Base-by-base conservation (phyloP, 1,140 invertebrate species). In the Drosophila biarmipes region DNA sequence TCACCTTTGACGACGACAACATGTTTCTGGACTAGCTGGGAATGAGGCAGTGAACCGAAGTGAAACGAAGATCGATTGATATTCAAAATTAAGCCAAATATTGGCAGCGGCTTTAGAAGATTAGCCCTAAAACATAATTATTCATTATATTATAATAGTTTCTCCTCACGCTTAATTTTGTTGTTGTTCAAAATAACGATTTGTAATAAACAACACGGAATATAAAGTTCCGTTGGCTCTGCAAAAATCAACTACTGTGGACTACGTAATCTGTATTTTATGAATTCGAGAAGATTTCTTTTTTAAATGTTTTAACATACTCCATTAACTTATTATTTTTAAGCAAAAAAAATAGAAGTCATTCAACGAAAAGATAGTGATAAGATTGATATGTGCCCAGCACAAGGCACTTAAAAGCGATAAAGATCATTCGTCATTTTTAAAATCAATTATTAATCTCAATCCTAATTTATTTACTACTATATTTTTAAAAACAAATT, bases 1-100 rank as follows among this genome's bases (percentile, higher is more conserved):
- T 91, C 34, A 91, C 84, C 45, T 91, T 91, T 68, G 90, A 91
- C 29, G 87, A 90, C 51, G 86, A 90, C 64, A 89, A 89, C 81
- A 90, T 91, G 68, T 84, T 80, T 77, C 73, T 91, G 69, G 90
- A 91, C 71, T 91, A 91, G 29, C 42, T 49, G 49, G 21, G 8
- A 59, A 31, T 15, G 24, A 24, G 15, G 11, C 15, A 35, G 3
- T 31, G 21, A n/a, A 37, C 7, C 24, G 64, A 63, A 17, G 29
- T 31, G 27, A 0, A 49, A 1, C 14, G 12, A 55, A 10, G 62
- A 17, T 34, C 48, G 48, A 75, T 54, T 67, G 59, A 66, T 75
- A 75, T 75, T 74, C 72, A 45, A 64, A 56, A 64, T 66, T 75
- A 66, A 45, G 61, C 61, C 72, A 74, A 75, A 35, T 45, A 45